A percentile compares a stretch with the other conserved stretches of the same genome.
Evolutionary conservation across 2,113 vertebrate genomes (phyloP).

Genomic region (Pachypanchax playfairii): DNA sequence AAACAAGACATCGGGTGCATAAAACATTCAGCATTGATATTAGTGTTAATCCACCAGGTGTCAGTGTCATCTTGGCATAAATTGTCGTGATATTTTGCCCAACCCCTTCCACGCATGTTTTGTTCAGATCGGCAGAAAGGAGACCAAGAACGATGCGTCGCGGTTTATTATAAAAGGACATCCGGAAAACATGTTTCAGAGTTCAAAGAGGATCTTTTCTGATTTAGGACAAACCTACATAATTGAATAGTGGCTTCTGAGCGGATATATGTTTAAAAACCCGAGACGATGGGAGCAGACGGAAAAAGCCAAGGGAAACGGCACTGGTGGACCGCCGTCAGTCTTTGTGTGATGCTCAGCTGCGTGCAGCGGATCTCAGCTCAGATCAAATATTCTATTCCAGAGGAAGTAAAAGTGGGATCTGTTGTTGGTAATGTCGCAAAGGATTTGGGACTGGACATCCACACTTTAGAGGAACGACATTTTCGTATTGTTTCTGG

Average conservation of each 20-base stretch:
- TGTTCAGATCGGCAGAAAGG: conserved; percentile 22
- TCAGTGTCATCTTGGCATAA: conserved; percentile 49
- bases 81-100: conserved; percentile 14
- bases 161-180: not conserved
- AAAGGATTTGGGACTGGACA: conserved; percentile 75
- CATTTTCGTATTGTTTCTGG: conserved; percentile 73
- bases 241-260: not conserved
- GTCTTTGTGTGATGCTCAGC: conserved; percentile 44
- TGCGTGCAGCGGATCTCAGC: conserved; percentile 40
- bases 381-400: conserved; percentile 74
- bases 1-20: no score
- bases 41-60: conserved; percentile 68
- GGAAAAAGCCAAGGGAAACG: conserved; percentile 56
- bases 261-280: not conserved
- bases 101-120: conserved; percentile 32
- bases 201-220: not conserved
- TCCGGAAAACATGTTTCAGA: fast-evolving
- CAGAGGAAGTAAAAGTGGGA: conserved; percentile 70
- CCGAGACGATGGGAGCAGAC: conserved; percentile 39
- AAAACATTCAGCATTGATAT: no score
- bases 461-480: conserved; percentile 49
- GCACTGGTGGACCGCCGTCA: conserved; percentile 35
- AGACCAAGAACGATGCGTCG: not conserved
- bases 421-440: conserved; percentile 71
- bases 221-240: not conserved